Percentiles rank a stretch among this genome's conserved stretches.
Conservation (phyloP, 1,140 invertebrate species). For the honey bee (Apis mellifera) region DNA sequence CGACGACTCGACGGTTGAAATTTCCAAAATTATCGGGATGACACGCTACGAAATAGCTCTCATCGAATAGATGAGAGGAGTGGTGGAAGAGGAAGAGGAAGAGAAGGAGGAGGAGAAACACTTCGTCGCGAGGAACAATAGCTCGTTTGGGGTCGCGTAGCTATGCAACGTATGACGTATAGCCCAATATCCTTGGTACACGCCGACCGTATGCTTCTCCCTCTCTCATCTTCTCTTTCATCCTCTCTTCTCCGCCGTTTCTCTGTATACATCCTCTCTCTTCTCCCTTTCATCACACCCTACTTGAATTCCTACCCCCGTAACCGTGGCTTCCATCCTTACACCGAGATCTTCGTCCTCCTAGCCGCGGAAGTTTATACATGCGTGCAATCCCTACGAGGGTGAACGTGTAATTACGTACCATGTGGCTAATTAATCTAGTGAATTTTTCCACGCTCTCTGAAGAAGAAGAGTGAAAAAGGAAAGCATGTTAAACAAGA, state of each 20-base stretch:
- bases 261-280: neutral
- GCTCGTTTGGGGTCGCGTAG: constrained; percentile 66
- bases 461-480: neutral
- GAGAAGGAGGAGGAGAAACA: constrained; percentile 43
- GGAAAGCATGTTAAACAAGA: neutral
- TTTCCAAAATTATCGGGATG: constrained; percentile 61
- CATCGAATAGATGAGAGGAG: constrained; percentile 1
- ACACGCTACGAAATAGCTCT: constrained; percentile 59
- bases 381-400: constrained; percentile 32
- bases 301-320: constrained; percentile 24
- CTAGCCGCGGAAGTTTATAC: constrained; percentile 23
- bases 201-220: constrained; percentile 40
- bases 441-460: constrained; percentile 26
- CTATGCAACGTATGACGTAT: constrained; percentile 67
- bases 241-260: neutral
- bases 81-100: neutral
- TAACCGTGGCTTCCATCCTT: constrained; percentile 12
- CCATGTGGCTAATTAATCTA: constrained; percentile 58
- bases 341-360: constrained; percentile 15
- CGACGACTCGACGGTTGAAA: constrained; percentile 45
- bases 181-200: constrained; percentile 67
- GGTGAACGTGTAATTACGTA: constrained; percentile 54
- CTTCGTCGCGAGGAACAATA: constrained; percentile 65
- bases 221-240: neutral
- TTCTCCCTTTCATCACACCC: constrained; percentile 17